These are phyloP conservation scores for Prinia subflava DNA, from an alignment of 2,113 vertebrate species.

Conservation along the genomic window DNA sequence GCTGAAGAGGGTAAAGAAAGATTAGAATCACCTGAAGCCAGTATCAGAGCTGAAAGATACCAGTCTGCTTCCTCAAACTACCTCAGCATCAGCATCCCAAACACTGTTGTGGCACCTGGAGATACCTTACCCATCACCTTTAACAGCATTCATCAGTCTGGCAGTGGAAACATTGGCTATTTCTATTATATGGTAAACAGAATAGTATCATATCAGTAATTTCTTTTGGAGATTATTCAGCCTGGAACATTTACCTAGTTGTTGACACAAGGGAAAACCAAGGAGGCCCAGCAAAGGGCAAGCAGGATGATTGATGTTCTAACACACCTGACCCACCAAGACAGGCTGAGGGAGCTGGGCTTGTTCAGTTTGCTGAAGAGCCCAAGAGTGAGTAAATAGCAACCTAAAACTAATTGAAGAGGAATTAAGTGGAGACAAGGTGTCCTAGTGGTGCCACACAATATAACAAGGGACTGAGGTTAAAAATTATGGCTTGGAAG, in stretches of 20 bases:
- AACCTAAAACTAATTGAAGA: neutral
- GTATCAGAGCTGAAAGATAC: slow-evolving; percentile 34
- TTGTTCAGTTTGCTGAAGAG: neutral
- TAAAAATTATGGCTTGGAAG: neutral
- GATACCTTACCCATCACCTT: slow-evolving; percentile 51
- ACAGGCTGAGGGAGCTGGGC: neutral
- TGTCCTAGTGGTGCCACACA: neutral
- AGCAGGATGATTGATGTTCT: fast-evolving
- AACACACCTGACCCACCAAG: neutral
- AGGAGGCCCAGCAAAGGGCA: neutral
- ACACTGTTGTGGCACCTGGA: slow-evolving; percentile 36
- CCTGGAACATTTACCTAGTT: neutral
- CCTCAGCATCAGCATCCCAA: slow-evolving; percentile 65
- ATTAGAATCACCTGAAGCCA: slow-evolving; percentile 43
- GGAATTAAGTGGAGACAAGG: neutral
- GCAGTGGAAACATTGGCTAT: slow-evolving; percentile 25
- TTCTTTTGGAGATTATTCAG: neutral
- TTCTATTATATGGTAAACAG: slow-evolving; percentile 71
- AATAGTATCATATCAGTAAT: neutral
- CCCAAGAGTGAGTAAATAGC: neutral
- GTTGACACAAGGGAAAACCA: neutral
- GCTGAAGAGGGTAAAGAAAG: slow-evolving; percentile 47
- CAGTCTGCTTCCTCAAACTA: slow-evolving; percentile 3
- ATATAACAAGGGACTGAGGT: neutral
- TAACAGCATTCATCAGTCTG: slow-evolving; percentile 37